These are phyloP conservation scores for Catalaphyllia jardinei DNA, from an alignment of 64 coral and sea anemone species.

Conservation along the genomic window DNA sequence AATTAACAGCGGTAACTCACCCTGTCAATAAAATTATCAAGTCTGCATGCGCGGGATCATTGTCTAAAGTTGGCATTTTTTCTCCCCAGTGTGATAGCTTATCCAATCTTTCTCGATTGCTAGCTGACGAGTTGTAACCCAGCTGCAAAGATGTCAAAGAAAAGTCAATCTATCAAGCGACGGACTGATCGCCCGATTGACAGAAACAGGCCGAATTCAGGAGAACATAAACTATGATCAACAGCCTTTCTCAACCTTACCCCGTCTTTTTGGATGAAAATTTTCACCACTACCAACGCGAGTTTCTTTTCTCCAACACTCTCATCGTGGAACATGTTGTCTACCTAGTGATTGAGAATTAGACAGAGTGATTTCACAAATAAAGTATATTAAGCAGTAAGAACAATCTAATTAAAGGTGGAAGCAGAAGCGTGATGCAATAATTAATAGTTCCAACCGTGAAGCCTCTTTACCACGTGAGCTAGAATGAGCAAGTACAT, in stretches of 20 bases:
- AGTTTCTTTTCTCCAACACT: conserved; percentile 51
- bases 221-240: neutral
- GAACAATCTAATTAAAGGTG: no score
- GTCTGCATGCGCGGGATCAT: conserved; percentile 34
- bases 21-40: conserved; percentile 27
- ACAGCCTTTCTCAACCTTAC: neutral
- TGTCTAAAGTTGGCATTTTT: neutral
- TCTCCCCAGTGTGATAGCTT: conserved; percentile 30
- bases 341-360: neutral
- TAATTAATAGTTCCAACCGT: no score
- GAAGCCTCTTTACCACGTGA: conserved; percentile 37
- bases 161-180: neutral
- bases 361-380: neutral
- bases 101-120: neutral
- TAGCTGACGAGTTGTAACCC: conserved; percentile 27
- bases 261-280: conserved; percentile 43
- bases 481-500: conserved; percentile 39
- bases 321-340: conserved; percentile 55
- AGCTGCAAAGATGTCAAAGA: conserved; percentile 8
- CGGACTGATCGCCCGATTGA: no score
- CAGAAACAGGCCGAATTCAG: no score
- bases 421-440: no score
- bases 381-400: neutral
- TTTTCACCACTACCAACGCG: conserved; percentile 12
- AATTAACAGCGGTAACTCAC: neutral